phyloP scores from a whole-genome alignment of 2,888 invertebrate genomes.

The Tenthredo livida region DNA sequence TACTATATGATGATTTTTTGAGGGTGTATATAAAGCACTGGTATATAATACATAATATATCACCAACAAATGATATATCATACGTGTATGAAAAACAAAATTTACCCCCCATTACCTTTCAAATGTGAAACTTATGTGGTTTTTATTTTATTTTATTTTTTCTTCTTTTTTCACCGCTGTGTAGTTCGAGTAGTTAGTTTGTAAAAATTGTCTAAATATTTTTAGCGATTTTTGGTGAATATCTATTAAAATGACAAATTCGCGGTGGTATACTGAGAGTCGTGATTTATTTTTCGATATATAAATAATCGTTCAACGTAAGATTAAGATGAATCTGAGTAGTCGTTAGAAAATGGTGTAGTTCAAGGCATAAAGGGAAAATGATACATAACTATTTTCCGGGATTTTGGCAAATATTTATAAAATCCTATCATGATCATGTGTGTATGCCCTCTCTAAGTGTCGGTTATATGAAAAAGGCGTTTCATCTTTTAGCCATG shows the following conservation, averaged over 20 bases:
- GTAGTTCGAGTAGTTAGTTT: background rate
- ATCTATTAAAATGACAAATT: background rate
- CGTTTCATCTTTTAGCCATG: background rate
- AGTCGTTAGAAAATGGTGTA: background rate
- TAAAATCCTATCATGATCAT: background rate
- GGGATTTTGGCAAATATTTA: background rate
- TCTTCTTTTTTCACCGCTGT: background rate
- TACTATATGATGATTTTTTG: background rate
- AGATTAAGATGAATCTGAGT: background rate
- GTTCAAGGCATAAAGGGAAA: background rate
- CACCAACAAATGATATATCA: no score
- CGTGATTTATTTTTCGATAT: constrained; percentile 4
- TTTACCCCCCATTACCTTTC: background rate
- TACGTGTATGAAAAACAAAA: background rate
- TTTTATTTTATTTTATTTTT: background rate
- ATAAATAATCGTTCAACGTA: background rate
- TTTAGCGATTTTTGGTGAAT: background rate
- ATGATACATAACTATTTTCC: constrained; percentile 7
- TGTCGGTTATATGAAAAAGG: background rate
- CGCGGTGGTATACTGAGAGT: background rate
- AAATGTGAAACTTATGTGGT: background rate
- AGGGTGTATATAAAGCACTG: no score
- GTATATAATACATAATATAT: no score
- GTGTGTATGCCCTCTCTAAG: background rate
- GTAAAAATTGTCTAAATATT: background rate